phyloP scores from a whole-genome alignment of 2,888 invertebrate species.

The Tinea pellionella region DNA sequence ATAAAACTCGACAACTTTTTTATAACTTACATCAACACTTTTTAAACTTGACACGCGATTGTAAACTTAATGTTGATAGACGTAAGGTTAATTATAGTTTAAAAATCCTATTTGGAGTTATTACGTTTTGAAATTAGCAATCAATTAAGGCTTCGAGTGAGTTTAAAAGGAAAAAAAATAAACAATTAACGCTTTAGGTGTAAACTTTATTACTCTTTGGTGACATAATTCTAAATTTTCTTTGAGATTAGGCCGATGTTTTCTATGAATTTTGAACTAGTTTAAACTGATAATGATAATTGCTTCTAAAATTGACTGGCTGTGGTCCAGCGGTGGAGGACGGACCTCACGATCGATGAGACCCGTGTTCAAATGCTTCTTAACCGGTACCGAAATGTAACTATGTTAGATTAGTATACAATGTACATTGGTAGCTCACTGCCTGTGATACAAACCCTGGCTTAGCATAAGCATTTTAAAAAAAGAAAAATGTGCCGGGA shows the following conservation, averaged over 20 bases:
- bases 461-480: no score
- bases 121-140: background rate
- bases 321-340: no score
- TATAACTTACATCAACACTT: background rate
- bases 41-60: background rate
- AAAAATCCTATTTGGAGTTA: background rate
- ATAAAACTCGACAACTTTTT: background rate
- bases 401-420: no score
- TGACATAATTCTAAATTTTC: constrained; percentile 26
- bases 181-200: constrained; percentile 36
- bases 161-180: constrained; percentile 4
- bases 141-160: background rate
- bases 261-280: constrained; percentile 2
- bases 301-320: no score
- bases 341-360: no score
- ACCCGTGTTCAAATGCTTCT: no score
- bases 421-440: no score
- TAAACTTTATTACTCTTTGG: constrained; percentile 33
- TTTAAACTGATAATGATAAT: no score
- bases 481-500: no score
- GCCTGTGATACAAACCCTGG: no score
- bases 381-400: no score
- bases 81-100: constrained; percentile 1
- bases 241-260: constrained; percentile 25
- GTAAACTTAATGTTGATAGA: background rate